These are phyloP conservation scores for Molorchus minor DNA, from an alignment of 2,888 invertebrate genomes.

Conservation along the genomic window DNA sequence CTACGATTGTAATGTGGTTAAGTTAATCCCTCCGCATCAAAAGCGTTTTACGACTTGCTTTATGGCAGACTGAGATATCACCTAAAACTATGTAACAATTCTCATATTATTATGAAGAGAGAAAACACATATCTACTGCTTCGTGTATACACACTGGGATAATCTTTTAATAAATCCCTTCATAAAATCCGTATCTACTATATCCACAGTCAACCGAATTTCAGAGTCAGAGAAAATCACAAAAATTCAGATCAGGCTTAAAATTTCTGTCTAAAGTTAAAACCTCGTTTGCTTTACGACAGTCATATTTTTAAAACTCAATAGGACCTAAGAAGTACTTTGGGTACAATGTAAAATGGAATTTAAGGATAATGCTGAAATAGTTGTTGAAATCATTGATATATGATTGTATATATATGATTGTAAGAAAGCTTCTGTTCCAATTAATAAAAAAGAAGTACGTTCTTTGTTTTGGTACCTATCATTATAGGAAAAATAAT, in stretches of 20 bases:
- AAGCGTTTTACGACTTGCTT: constrained; percentile 49
- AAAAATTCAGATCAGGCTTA: constrained; percentile 31
- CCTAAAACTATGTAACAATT: constrained; percentile 47
- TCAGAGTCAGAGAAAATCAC: constrained; percentile 38
- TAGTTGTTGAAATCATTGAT: too few species aligned
- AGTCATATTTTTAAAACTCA: not conserved
- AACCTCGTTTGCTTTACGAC: constrained; percentile 6
- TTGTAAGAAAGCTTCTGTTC: too few species aligned
- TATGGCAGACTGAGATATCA: constrained; percentile 43
- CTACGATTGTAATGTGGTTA: not conserved
- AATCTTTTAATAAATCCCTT: constrained; percentile 56
- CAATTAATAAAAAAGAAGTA: too few species aligned
- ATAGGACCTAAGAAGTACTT: too few species aligned
- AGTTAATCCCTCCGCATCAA: constrained; percentile 46
- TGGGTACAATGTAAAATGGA: too few species aligned
- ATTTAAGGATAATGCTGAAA: too few species aligned
- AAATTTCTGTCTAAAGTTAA: constrained; percentile 2
- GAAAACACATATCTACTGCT: constrained; percentile 49
- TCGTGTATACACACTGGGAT: constrained; percentile 55
- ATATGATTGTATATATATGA: too few species aligned
- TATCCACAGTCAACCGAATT: constrained; percentile 45
- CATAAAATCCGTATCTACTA: constrained; percentile 56
- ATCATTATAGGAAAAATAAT: too few species aligned
- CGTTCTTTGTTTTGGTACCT: too few species aligned
- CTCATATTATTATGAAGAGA: constrained; percentile 47